Conservation (phyloP, 1,140 invertebrate species). For the Eubasilissa regina region DNA sequence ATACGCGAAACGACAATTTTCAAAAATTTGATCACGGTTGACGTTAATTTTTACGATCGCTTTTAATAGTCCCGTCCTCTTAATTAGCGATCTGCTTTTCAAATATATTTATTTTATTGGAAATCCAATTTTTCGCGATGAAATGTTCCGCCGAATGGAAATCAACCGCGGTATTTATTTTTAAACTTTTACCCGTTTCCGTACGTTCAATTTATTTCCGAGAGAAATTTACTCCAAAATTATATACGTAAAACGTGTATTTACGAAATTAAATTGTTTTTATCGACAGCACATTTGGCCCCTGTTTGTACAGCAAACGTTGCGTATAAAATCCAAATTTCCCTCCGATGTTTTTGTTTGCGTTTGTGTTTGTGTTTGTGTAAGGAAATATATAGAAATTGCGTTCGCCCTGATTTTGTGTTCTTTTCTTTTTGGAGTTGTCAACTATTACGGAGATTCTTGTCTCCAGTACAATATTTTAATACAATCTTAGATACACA, state of each 20-base stretch:
- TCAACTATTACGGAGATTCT: no score
- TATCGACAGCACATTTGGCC: slow-evolving; percentile 1
- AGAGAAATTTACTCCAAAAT: background rate
- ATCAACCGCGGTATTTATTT: no score
- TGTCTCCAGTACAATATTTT: no score
- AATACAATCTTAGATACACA: no score
- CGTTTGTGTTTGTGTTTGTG: slow-evolving; percentile 19
- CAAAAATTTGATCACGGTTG: background rate
- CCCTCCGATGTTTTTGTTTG: slow-evolving; percentile 24
- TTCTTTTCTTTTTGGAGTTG: background rate
- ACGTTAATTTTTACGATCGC: background rate
- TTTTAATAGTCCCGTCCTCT: no score
- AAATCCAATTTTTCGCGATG: background rate
- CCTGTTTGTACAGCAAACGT: slow-evolving; percentile 24
- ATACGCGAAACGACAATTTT: background rate
- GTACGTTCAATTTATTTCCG: no score
- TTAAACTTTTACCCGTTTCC: no score
- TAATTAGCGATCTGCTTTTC: background rate
- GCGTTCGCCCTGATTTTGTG: slow-evolving; percentile 23
- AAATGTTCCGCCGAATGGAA: background rate
- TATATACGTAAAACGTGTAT: background rate
- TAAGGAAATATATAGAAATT: slow-evolving; percentile 27
- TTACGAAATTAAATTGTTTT: slow-evolving; percentile 32
- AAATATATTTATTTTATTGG: background rate
- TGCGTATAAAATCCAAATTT: slow-evolving; percentile 32